These are phyloP conservation scores for Pocillopora grandis DNA, from an alignment of 92 coral and sea anemone species.

Conservation along the genomic window DNA sequence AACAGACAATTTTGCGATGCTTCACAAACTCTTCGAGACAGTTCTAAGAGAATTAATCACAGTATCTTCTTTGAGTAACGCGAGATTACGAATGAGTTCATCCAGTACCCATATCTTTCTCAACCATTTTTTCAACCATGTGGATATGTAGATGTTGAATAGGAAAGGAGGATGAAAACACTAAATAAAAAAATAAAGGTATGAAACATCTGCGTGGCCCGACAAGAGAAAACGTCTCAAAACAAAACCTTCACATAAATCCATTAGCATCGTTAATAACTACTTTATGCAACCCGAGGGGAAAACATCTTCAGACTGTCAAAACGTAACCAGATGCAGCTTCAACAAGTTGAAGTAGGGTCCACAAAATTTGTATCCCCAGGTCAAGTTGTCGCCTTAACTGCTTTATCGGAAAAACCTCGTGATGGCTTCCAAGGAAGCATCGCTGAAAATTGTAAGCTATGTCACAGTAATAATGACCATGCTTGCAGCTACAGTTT, in stretches of 20 bases:
- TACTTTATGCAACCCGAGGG: no score
- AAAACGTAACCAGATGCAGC: background rate
- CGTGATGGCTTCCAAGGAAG: background rate
- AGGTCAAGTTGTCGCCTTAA: background rate
- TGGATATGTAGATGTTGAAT: no score
- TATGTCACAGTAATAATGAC: background rate
- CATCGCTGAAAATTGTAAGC: background rate
- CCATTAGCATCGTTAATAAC: background rate
- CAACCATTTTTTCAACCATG: no score
- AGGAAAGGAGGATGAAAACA: background rate
- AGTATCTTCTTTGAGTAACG: no score
- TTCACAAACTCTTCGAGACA: no score
- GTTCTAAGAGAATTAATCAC: no score
- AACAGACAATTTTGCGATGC: no score
- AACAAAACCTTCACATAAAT: background rate
- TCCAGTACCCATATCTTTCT: no score
- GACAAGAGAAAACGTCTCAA: background rate
- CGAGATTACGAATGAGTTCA: no score
- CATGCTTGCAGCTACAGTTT: constrained; percentile 3
- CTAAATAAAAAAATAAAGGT: background rate
- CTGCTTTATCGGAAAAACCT: background rate
- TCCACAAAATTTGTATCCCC: background rate
- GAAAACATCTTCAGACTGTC: background rate
- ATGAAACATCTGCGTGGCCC: background rate
- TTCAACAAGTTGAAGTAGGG: background rate